These are phyloP conservation scores for Peromyscus attwateri DNA, from an alignment of 2,797 vertebrate genomes.

Conservation along the genomic window DNA sequence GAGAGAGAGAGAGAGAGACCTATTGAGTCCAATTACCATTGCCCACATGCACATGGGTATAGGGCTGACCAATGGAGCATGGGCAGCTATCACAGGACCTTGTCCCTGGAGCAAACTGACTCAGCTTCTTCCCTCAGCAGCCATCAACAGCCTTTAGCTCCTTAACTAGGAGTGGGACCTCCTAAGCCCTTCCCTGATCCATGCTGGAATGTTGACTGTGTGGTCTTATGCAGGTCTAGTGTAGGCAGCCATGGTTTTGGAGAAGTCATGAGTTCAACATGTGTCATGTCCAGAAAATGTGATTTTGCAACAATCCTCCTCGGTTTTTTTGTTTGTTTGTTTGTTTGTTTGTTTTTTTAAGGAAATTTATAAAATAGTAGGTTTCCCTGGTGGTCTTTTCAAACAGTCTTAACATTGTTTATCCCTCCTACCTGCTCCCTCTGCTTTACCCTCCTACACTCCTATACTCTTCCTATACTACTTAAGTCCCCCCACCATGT, in stretches of 20 bases:
- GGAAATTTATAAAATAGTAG: neutral
- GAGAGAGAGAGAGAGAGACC: neutral
- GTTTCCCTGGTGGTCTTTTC: neutral
- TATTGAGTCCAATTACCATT: neutral
- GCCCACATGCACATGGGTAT: neutral
- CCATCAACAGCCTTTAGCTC: too few relatives aligned
- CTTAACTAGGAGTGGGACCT: neutral
- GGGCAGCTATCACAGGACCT: neutral
- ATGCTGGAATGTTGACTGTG: neutral
- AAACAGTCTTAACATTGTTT: too few relatives aligned
- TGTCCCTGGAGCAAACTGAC: neutral
- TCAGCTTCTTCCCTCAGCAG: too few relatives aligned
- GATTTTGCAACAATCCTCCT: neutral
- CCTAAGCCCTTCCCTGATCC: neutral
- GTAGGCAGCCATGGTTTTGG: too few relatives aligned
- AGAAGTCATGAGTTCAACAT: neutral
- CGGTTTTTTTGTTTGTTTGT: too few relatives aligned
- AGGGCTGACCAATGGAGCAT: neutral
- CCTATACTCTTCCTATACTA: neutral
- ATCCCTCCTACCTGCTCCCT: too few relatives aligned
- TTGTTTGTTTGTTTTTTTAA: too few relatives aligned
- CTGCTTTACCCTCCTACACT: neutral
- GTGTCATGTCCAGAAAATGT: neutral
- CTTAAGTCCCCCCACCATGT: neutral
- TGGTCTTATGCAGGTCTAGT: neutral